These are phyloP conservation scores for Microchrysa polita DNA, from an alignment of 2,888 invertebrate genomes.

Conservation along the genomic window DNA sequence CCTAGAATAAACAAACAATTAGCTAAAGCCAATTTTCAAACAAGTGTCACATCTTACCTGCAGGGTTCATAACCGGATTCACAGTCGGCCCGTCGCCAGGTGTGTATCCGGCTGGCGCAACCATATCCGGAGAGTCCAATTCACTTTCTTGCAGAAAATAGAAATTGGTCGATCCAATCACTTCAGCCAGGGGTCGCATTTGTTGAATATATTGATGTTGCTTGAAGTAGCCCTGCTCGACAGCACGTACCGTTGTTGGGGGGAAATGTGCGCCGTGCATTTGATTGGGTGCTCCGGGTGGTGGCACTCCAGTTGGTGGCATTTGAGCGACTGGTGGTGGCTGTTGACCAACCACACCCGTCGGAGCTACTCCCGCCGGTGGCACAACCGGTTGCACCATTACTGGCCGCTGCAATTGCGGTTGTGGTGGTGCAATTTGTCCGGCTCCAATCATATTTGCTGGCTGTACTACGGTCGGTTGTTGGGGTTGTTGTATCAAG, in stretches of 20 bases:
- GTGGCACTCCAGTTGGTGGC: constrained; percentile 51
- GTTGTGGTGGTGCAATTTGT: constrained; percentile 43
- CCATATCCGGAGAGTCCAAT: constrained; percentile 75
- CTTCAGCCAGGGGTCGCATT: constrained; percentile 75
- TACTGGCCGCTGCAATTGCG: constrained; percentile 47
- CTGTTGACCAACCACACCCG: constrained; percentile 20
- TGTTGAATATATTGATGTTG: constrained; percentile 69
- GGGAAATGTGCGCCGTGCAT: constrained; percentile 60
- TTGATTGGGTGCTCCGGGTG: constrained; percentile 49
- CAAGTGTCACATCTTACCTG: constrained; percentile 28
- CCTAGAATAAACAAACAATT: background rate
- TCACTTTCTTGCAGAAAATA: constrained; percentile 92
- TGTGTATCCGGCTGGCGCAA: constrained; percentile 55
- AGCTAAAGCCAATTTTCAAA: background rate
- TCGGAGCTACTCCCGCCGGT: constrained; percentile 12
- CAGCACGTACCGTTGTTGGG: constrained; percentile 70
- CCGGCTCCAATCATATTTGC: constrained; percentile 27
- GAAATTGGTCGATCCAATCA: constrained; percentile 80
- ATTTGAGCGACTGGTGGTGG: constrained; percentile 51
- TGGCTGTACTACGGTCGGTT: constrained; percentile 44
- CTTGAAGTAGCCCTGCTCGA: constrained; percentile 72
- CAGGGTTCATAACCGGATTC: constrained; percentile 30
- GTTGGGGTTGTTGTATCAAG: constrained; percentile 52
- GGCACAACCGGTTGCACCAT: constrained; percentile 46
- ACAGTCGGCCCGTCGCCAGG: constrained; percentile 50